These are phyloP conservation scores for Pomacea maculata DNA, from an alignment of 1,140 invertebrate genomes.

Conservation along the genomic window DNA sequence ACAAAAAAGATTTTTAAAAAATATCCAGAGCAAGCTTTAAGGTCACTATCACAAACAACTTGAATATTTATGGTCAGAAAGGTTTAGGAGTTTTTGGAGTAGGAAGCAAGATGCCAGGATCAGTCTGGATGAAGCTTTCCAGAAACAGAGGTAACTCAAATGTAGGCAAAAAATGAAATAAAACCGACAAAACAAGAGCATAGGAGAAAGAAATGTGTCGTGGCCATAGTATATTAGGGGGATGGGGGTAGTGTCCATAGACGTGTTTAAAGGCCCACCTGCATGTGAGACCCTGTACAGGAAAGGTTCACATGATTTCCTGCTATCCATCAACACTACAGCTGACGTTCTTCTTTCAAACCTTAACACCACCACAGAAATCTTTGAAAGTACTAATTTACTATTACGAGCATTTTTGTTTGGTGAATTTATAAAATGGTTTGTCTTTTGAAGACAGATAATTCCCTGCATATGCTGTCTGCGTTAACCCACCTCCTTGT, in stretches of 20 bases:
- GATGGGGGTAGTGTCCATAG: no score
- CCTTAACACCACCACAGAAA: not conserved
- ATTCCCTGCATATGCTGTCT: not conserved
- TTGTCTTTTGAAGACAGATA: not conserved
- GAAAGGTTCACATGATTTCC: no score
- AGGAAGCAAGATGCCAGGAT: no score
- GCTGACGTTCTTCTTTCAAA: no score
- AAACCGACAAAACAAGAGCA: not conserved
- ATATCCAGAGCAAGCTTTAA: not conserved
- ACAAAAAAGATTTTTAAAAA: slow-evolving; percentile 2
- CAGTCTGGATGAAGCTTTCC: no score
- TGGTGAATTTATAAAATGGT: not conserved
- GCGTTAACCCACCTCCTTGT: slow-evolving; percentile 46
- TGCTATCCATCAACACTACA: no score
- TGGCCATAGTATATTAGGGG: no score
- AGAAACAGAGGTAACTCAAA: not conserved
- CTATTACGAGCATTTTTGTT: not conserved
- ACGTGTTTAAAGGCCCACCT: no score
- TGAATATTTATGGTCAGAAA: no score
- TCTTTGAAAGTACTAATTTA: not conserved
- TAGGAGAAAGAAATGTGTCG: not conserved
- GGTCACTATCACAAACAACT: no score
- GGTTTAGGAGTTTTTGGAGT: no score
- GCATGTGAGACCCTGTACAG: no score
- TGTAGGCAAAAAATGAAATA: not conserved